Evolutionary conservation across 2,113 vertebrate species (phyloP).

Genomic region (Taurulus bubalis): DNA sequence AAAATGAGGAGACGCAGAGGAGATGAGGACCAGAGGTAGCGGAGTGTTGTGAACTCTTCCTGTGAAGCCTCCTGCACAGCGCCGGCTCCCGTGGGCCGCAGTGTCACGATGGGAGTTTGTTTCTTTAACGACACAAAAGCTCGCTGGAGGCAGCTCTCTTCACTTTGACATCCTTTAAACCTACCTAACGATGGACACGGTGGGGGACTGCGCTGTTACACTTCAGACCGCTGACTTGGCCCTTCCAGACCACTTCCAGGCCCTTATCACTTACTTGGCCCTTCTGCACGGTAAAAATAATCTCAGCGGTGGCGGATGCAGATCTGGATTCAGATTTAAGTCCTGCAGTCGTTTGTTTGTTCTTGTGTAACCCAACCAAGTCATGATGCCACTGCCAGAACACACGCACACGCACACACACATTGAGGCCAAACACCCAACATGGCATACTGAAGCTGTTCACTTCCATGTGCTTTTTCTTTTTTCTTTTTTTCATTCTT

Average conservation of each 20-base stretch:
- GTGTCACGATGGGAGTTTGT: constrained; percentile 35
- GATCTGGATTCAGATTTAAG: constrained; percentile 20
- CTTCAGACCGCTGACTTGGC: constrained; percentile 29
- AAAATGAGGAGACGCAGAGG: constrained; percentile 15
- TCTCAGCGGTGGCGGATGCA: constrained; percentile 11
- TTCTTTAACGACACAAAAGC: constrained; percentile 8
- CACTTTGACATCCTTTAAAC: constrained; percentile 34
- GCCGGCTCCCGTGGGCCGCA: constrained; percentile 63
- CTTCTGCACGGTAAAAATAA: constrained; percentile 3
- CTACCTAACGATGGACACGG: constrained; percentile 18
- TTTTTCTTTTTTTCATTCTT: constrained; percentile 50
- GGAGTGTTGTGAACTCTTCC: constrained; percentile 18
- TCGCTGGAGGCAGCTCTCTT: not conserved
- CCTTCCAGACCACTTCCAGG: too few relatives aligned
- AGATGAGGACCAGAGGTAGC: not conserved
- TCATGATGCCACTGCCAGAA: constrained; percentile 7
- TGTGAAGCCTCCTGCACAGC: constrained; percentile 30
- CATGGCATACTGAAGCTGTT: constrained; percentile 51
- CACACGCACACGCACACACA: not conserved
- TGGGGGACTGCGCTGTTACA: constrained; percentile 9
- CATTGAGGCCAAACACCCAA: constrained; percentile 19
- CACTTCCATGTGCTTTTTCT: constrained; percentile 44
- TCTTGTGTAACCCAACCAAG: constrained; percentile 36
- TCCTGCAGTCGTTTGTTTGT: constrained; percentile 5
- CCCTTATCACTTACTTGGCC: constrained; percentile 5